Evolutionary conservation across 2,797 vertebrate species (phyloP), one percentile per base, ranked within the genome.

Genomic region (Sciurus vulgaris): DNA sequence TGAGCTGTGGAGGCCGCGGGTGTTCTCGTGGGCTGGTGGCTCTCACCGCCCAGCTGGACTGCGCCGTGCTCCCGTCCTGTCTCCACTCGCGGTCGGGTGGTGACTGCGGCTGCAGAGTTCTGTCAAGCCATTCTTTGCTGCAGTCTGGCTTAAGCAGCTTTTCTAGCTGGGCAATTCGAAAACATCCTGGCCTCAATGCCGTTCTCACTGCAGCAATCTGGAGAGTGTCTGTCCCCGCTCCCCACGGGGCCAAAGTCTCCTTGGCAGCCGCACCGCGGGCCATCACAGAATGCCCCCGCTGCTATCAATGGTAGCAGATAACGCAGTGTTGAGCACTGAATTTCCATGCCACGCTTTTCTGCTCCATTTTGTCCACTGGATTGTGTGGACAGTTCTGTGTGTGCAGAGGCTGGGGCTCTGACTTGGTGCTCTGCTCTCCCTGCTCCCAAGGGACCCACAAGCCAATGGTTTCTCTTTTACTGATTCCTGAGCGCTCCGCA

Each of bases 241-340:
- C 51, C 49, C 5, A 1, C 28, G 17, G 35, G 28, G 22, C 70
- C 81, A 41, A 28, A 18, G 44, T 69, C 3, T 20, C 28, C 33
- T n/a, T 49, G 17, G 49, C 4, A 67, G 72, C 11, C 5, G 73
- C 8, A 22, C 70, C 41, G n/a, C 2, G n/a, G 51, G 65, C 14
- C 70, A 17, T 30, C 41, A 15, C 13, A 44, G 33, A 83, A 33
- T 0, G 0, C 9, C 35, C 85, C 5, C 11, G 12, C 22, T 17
- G 1, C 35, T 44, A 0, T 22, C 33, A 30, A 0, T 12, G 12
- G 24, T 35, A 72, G 30, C 49, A 9, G 1, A 33, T 5, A 20
- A 26, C 35, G 69, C 54, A 26, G n/a, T 33, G 22, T 33, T 79
- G 26, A 35, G n/a, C 33, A 15, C 3, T 81, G 54, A n/a, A n/a